Conservation (phyloP, 2,797 vertebrate genomes). For the Acanthurus leucopareius region DNA sequence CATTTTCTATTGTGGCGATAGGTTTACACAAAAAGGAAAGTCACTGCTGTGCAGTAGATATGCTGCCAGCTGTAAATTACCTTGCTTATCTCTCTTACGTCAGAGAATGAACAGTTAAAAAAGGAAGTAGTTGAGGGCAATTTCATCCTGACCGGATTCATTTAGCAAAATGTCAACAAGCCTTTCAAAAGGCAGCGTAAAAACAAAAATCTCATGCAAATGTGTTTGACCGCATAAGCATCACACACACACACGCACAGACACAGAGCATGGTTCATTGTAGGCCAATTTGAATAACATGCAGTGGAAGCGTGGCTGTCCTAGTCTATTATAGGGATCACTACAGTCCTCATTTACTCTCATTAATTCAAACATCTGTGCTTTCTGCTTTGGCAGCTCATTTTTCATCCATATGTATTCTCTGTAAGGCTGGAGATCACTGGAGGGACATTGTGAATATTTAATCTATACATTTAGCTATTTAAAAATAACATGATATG, state of each 20-base stretch:
- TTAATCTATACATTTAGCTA: neutral
- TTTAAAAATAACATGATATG: too few species aligned
- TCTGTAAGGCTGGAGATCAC: neutral
- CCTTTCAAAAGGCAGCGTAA: constrained; percentile 37
- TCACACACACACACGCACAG: constrained; percentile 24
- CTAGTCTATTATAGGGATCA: constrained; percentile 33
- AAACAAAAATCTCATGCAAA: constrained; percentile 68
- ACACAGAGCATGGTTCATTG: constrained; percentile 17
- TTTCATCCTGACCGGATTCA: constrained; percentile 40
- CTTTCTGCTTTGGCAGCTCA: neutral
- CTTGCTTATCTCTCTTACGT: constrained; percentile 35
- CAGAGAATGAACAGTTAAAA: constrained; percentile 31
- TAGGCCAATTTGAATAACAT: constrained; percentile 37
- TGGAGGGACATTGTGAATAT: neutral
- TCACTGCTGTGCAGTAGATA: neutral
- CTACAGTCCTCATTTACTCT: constrained; percentile 16
- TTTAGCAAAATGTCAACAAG: constrained; percentile 61
- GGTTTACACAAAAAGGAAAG: neutral
- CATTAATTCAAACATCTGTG: constrained; percentile 16
- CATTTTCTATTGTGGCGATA: neutral
- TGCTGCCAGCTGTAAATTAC: neutral
- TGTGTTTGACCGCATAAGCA: constrained; percentile 27
- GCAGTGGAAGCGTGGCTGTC: neutral
- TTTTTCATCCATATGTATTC: neutral
- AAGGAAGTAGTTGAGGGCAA: constrained; percentile 67